Conservation (phyloP, 2,888 invertebrate species). For the Conistra vaccinii region DNA sequence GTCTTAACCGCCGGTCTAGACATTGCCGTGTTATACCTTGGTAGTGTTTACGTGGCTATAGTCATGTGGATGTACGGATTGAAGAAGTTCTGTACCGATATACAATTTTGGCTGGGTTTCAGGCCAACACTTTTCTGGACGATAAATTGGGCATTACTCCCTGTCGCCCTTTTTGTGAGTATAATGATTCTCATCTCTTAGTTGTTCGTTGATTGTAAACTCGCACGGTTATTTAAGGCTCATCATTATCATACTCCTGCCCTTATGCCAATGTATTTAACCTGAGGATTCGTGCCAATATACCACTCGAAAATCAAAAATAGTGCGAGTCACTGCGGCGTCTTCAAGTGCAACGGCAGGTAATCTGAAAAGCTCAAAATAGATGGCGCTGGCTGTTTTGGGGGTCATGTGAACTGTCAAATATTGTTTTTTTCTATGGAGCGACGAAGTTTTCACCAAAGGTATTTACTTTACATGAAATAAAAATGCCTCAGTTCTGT, state of each 20-base stretch:
- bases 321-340: background rate
- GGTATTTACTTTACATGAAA: too few species aligned
- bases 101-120: conserved; percentile 84
- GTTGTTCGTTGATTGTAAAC: background rate
- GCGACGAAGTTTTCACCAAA: too few species aligned
- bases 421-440: too few species aligned
- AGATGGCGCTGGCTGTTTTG: too few species aligned
- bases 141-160: conserved; percentile 76
- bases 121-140: conserved; percentile 83
- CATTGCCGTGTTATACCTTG: conserved; percentile 74
- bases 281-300: too few species aligned
- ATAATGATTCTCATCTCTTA: background rate
- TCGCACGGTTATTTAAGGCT: background rate
- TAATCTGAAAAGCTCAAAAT: too few species aligned
- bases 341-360: background rate
- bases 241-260: background rate
- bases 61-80: conserved; percentile 85
- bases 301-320: background rate
- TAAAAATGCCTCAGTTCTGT: too few species aligned
- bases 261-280: too few species aligned
- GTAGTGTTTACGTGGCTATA: conserved; percentile 76
- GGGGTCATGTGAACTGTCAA: too few species aligned
- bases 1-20: conserved; percentile 70
- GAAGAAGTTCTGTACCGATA: conserved; percentile 78
- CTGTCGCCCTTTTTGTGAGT: conserved; percentile 78